These are phyloP conservation scores for Notothenia coriiceps DNA, from an alignment of 2,113 vertebrate genomes.

Conservation along the genomic window DNA sequence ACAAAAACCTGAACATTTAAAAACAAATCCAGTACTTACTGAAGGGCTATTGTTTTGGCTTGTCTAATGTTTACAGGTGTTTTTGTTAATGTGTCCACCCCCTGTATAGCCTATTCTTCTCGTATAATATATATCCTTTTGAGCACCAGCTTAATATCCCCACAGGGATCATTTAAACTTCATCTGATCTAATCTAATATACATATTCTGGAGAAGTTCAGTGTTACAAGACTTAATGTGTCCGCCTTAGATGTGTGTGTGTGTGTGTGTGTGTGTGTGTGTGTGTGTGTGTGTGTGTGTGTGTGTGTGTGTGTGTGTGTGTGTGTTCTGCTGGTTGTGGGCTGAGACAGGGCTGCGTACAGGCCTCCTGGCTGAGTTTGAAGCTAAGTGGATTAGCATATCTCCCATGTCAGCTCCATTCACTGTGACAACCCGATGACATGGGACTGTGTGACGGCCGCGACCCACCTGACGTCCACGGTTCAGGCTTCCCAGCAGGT, in stretches of 20 bases:
- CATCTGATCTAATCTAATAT: constrained; percentile 52
- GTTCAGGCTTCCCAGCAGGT: constrained; percentile 74
- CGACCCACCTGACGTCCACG: constrained; percentile 72
- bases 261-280: constrained; percentile 30
- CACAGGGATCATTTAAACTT: constrained; percentile 45
- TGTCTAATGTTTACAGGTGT: constrained; percentile 12
- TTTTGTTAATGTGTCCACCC: constrained; percentile 26
- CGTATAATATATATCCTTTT: constrained; percentile 14
- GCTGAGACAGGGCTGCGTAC: constrained; percentile 46
- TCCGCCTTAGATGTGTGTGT: constrained; percentile 32
- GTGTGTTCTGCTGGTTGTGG: constrained; percentile 45
- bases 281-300: constrained; percentile 12
- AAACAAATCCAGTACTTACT: neutral
- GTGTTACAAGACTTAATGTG: constrained; percentile 57
- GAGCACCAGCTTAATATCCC: constrained; percentile 32
- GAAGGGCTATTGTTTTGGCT: neutral
- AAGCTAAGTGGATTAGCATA: constrained; percentile 86
- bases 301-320: constrained; percentile 18
- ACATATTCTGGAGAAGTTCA: constrained; percentile 53
- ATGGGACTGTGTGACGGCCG: constrained; percentile 77
- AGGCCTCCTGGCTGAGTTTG: constrained; percentile 74
- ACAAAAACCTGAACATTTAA: neutral
- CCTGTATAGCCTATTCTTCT: constrained; percentile 19
- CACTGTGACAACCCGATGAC: constrained; percentile 79
- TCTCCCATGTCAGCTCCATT: constrained; percentile 80